A percentile compares a stretch with the other conserved stretches of the same genome.
Conservation (phyloP, 1,140 invertebrate genomes). For the Hypsibius dujardini region DNA sequence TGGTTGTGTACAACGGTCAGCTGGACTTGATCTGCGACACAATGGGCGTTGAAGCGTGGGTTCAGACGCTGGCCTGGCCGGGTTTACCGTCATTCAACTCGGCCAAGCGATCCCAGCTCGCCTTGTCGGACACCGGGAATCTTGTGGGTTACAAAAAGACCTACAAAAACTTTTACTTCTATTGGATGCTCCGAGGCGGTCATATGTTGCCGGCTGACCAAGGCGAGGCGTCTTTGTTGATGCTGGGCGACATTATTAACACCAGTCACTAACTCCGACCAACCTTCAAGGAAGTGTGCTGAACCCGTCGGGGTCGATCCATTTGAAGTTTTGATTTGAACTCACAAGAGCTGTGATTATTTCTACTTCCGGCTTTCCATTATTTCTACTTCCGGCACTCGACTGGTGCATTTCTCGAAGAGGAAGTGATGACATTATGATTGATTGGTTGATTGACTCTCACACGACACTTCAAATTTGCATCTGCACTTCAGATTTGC, state of each 20-base stretch:
- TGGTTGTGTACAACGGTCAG: slow-evolving; percentile 50
- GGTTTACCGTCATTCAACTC: slow-evolving; percentile 38
- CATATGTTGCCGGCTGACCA: slow-evolving; percentile 52
- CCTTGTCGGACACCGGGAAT: slow-evolving; percentile 34
- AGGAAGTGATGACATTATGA: too few species aligned
- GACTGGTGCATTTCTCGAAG: too few species aligned
- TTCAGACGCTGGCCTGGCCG: slow-evolving; percentile 48
- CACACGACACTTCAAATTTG: too few species aligned
- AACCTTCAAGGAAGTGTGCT: too few species aligned
- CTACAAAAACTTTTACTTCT: slow-evolving; percentile 48
- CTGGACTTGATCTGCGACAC: slow-evolving; percentile 53
- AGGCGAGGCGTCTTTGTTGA: slow-evolving; percentile 37
- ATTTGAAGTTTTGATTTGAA: too few species aligned
- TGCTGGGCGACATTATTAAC: slow-evolving; percentile 29
- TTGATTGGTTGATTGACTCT: too few species aligned
- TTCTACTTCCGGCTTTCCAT: too few species aligned
- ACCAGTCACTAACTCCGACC: too few species aligned
- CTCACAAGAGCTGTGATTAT: too few species aligned
- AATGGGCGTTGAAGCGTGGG: slow-evolving; percentile 46
- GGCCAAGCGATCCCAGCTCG: slow-evolving; percentile 38
- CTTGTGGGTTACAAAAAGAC: slow-evolving; percentile 48
- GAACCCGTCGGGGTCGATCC: too few species aligned
- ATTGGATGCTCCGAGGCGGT: slow-evolving; percentile 51
- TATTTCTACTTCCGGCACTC: too few species aligned
- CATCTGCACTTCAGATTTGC: too few species aligned